These are phyloP conservation scores for Drosophila malerkotliana DNA, from an alignment of 1,140 invertebrate species.

Conservation along the genomic window DNA sequence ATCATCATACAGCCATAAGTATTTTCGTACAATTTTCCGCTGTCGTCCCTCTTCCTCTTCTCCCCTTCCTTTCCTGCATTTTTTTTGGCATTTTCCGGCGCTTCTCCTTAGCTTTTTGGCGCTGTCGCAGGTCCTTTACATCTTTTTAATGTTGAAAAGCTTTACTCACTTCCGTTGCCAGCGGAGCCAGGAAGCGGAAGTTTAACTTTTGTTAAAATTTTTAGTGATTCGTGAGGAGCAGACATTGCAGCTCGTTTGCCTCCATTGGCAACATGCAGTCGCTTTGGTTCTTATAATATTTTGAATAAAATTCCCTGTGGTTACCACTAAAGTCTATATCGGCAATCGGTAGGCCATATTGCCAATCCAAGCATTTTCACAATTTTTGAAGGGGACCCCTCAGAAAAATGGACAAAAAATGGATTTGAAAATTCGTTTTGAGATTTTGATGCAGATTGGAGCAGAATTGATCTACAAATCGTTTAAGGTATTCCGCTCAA, in stretches of 20 bases:
- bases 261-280: neutral
- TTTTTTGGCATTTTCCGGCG: slow-evolving; percentile 23
- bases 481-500: too few relatives aligned
- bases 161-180: slow-evolving; percentile 74
- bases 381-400: too few relatives aligned
- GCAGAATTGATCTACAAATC: too few relatives aligned
- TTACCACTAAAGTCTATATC: too few relatives aligned
- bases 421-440: too few relatives aligned
- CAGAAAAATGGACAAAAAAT: too few relatives aligned
- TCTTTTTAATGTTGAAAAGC: slow-evolving; percentile 83
- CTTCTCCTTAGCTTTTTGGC: slow-evolving; percentile 54
- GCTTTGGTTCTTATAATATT: neutral
- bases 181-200: slow-evolving; percentile 75
- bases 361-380: too few relatives aligned
- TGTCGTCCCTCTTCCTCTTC: slow-evolving; percentile 19
- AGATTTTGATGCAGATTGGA: too few relatives aligned
- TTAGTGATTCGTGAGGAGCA: slow-evolving; percentile 75
- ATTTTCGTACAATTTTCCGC: slow-evolving; percentile 70
- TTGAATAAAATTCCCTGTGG: neutral
- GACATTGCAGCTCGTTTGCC: slow-evolving; percentile 34
- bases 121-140: slow-evolving; percentile 72
- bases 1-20: slow-evolving; percentile 49
- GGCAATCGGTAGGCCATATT: too few relatives aligned
- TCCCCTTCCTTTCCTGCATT: neutral
- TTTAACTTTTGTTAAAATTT: slow-evolving; percentile 81